Percentiles rank a stretch among this genome's conserved stretches.
Conservation (phyloP, 2,113 vertebrate species). For the Platysternon megacephalum region DNA sequence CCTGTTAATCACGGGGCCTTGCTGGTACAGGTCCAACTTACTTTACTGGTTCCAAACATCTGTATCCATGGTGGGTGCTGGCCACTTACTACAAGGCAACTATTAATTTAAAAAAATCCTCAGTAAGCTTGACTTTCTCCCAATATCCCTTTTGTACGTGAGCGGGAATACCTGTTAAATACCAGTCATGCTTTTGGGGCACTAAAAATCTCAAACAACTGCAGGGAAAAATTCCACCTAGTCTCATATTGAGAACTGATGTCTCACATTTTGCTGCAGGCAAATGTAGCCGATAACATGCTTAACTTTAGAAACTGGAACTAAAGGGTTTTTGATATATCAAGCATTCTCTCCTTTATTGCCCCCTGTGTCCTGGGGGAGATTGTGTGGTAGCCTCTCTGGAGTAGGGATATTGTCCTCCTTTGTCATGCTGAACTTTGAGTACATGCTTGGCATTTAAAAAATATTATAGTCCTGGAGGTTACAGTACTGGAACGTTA, state of each 20-base stretch:
- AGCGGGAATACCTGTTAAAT: slow-evolving; percentile 25
- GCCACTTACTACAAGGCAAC: not conserved
- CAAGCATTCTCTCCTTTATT: not conserved
- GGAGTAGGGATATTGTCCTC: not conserved
- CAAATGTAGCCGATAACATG: not conserved
- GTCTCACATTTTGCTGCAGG: not conserved
- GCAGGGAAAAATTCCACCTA: not conserved
- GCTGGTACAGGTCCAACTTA: not conserved
- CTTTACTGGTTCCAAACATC: not conserved
- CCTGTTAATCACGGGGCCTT: not conserved
- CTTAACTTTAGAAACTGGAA: not conserved
- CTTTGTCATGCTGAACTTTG: too few relatives aligned
- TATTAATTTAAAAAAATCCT: not conserved
- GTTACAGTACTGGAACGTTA: not conserved
- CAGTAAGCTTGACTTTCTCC: not conserved
- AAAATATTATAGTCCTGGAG: not conserved
- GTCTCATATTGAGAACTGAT: not conserved
- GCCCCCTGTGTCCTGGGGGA: not conserved
- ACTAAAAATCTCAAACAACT: not conserved
- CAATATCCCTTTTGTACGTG: not conserved
- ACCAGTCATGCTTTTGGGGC: not conserved
- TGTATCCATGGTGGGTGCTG: not conserved
- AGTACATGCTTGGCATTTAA: not conserved
- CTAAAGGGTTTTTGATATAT: not conserved
- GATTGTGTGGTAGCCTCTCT: not conserved